Evolutionary conservation across 2,888 invertebrate species (phyloP).

Genomic region (Unio delphinus): DNA sequence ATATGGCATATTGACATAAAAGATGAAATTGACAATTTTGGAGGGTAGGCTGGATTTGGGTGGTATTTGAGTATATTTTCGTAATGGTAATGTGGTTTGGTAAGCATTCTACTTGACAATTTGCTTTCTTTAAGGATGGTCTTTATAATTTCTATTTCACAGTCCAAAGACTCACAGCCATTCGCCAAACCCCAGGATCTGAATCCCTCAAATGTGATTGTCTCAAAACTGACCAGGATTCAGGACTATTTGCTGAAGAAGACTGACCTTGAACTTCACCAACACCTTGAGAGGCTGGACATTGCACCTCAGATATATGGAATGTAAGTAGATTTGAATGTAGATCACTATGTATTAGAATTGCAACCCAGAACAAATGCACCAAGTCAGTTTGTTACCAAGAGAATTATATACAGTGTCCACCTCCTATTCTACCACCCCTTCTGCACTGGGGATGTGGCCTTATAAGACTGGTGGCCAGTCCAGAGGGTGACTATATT

Average conservation of each 20-base stretch:
- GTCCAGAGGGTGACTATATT: no score
- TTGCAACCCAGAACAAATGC: no score
- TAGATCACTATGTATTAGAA: background rate
- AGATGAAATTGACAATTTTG: no score
- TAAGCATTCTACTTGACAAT: background rate
- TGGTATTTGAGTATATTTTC: no score
- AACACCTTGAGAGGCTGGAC: constrained; percentile 80
- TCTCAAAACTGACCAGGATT: constrained; percentile 72
- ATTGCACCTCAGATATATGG: constrained; percentile 90
- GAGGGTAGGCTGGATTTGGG: no score
- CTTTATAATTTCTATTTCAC: background rate
- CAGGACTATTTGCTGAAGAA: constrained; percentile 79
- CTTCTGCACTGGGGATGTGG: no score
- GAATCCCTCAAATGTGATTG: constrained; percentile 71
- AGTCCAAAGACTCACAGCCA: constrained; percentile 48
- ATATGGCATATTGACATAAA: no score
- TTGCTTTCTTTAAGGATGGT: background rate
- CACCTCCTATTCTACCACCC: no score
- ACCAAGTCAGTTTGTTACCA: no score
- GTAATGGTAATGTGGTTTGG: no score
- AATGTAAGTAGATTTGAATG: constrained; percentile 77
- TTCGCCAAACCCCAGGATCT: constrained; percentile 71
- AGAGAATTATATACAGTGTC: no score
- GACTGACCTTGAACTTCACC: constrained; percentile 77
- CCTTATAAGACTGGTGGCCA: no score